A percentile compares a stretch with the other conserved stretches of the same genome.
These are phyloP conservation scores for Manacus vitellinus DNA, from an alignment of 2,113 vertebrate species.

Conservation along the genomic window DNA sequence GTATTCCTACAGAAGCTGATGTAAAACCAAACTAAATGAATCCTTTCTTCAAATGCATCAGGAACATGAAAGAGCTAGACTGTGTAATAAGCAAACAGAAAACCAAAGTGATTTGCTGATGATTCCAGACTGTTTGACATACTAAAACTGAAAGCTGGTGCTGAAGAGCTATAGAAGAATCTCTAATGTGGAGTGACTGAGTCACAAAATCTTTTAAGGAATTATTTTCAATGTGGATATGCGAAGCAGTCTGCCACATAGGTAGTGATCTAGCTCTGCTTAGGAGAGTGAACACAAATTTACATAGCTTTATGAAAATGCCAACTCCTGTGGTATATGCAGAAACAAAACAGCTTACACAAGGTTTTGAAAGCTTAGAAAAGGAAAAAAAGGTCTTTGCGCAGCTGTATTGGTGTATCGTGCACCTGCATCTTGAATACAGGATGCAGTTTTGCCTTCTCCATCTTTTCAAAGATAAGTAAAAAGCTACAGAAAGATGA, in stretches of 20 bases:
- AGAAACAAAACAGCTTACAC: not conserved
- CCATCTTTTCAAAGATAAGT: not conserved
- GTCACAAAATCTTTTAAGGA: not conserved
- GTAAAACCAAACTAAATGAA: not conserved
- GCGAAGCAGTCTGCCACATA: not conserved
- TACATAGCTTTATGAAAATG: not conserved
- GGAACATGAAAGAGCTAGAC: not conserved
- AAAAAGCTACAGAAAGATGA: not conserved
- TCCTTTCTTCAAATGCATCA: not conserved
- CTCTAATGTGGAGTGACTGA: not conserved
- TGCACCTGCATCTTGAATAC: not conserved
- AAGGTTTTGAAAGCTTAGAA: slow-evolving; percentile 5
- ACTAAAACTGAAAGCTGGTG: not conserved
- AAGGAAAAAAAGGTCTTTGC: not conserved
- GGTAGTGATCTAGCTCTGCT: not conserved
- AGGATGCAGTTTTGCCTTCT: not conserved
- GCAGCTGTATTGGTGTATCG: not conserved
- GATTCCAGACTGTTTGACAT: not conserved
- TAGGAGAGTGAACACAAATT: not conserved
- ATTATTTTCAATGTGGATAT: not conserved
- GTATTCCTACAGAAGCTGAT: not conserved
- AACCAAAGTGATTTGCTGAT: not conserved
- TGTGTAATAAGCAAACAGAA: not conserved
- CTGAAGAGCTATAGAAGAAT: not conserved
- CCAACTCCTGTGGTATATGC: not conserved